A percentile compares a stretch with the other conserved stretches of the same genome.
Evolutionary conservation across 2,113 vertebrate species (phyloP).

Genomic region (Bucco capensis): DNA sequence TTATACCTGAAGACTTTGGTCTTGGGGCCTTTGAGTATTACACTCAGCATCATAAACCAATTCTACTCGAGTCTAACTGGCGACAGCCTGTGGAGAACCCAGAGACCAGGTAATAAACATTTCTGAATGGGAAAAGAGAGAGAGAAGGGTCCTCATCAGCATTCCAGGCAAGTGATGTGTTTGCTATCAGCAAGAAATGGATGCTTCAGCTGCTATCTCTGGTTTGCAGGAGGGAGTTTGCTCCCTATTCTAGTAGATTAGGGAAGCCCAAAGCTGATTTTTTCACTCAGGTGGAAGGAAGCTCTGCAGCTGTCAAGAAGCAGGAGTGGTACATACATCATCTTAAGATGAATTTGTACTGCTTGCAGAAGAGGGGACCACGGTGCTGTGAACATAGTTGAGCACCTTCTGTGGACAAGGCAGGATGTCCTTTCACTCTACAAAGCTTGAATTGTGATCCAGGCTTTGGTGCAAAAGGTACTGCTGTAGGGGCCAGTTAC

Average conservation of each 20-base stretch:
- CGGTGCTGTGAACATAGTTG: neutral
- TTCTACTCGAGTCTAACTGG: neutral
- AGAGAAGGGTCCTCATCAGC: neutral
- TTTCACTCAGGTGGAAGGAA: neutral
- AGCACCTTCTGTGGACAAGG: neutral
- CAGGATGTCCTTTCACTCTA: neutral
- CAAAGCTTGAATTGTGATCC: neutral
- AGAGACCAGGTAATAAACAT: neutral
- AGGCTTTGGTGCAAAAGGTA: neutral
- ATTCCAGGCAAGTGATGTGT: neutral
- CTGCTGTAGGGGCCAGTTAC: neutral
- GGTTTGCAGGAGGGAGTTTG: neutral
- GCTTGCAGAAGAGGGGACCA: neutral
- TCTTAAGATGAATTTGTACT: neutral
- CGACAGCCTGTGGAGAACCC: neutral
- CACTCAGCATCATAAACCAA: neutral
- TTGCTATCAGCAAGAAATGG: neutral
- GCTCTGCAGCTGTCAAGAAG: neutral
- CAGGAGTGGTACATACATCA: neutral
- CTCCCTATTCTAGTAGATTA: neutral
- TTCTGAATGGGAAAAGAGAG: neutral
- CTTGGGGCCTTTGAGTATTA: neutral
- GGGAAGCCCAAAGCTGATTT: neutral
- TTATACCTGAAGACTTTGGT: neutral
- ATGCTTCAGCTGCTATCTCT: neutral